These are phyloP conservation scores for Festucalex cinctus DNA, from an alignment of 2,113 vertebrate genomes.

Conservation along the genomic window DNA sequence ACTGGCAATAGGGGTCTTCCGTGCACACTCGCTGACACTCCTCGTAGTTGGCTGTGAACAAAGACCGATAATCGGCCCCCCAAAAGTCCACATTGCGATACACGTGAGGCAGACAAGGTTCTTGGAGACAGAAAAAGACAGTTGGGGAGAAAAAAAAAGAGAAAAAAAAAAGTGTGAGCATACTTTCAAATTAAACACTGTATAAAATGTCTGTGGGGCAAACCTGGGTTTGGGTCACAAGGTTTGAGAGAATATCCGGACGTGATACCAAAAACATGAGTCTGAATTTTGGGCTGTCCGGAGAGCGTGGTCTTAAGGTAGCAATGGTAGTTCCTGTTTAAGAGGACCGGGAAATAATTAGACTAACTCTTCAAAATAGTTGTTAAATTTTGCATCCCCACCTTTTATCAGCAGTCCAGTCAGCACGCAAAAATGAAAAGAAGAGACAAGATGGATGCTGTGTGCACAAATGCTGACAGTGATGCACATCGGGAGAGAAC, in stretches of 20 bases:
- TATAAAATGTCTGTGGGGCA: neutral
- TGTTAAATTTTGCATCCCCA: conserved; percentile 18
- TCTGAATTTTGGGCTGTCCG: conserved; percentile 10
- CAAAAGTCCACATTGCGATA: conserved; percentile 50
- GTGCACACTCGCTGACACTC: conserved; percentile 66
- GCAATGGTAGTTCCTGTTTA: conserved; percentile 54
- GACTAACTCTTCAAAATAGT: too few species aligned
- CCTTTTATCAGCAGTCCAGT: conserved; percentile 53
- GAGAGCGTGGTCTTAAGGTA: conserved; percentile 50
- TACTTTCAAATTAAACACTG: neutral
- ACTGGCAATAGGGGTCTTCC: conserved; percentile 50
- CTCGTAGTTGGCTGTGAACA: conserved; percentile 44
- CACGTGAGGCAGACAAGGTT: conserved; percentile 30
- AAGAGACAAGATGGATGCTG: conserved; percentile 55
- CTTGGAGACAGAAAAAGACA: conserved; percentile 12
- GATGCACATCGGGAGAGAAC: conserved; percentile 44
- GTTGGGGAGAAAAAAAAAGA: too few species aligned
- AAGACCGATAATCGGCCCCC: conserved; percentile 38
- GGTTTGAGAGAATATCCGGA: conserved; percentile 61
- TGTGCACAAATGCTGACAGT: conserved; percentile 64
- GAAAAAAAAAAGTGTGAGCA: too few species aligned
- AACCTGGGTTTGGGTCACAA: conserved; percentile 14
- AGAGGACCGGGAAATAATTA: neutral
- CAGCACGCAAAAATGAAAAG: conserved; percentile 48
- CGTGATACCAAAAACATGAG: conserved; percentile 42